Conservation (phyloP, 2,888 invertebrate species). For the Zele albiditarsus region DNA sequence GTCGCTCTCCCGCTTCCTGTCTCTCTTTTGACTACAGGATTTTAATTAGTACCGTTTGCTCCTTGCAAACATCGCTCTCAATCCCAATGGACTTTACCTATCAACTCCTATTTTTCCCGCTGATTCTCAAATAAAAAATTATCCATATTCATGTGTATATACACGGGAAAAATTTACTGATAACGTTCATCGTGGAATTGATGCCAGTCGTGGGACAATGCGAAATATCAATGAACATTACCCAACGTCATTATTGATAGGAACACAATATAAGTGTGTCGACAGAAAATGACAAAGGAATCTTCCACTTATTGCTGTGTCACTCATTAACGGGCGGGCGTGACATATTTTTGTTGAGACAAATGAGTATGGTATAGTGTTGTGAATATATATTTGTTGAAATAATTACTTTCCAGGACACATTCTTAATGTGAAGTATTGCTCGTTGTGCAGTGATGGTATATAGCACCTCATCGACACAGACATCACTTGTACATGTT, state of each 20-base stretch:
- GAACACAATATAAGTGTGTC: conserved; percentile 9
- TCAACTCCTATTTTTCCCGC: conserved; percentile 32
- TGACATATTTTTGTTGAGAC: conserved; percentile 62
- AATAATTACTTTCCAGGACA: conserved; percentile 67
- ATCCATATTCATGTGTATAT: conserved; percentile 16
- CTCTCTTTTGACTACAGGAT: conserved; percentile 61
- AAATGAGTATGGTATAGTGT: conserved; percentile 70
- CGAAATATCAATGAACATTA: too few relatives aligned
- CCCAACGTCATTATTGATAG: conserved; percentile 37
- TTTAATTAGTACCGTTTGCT: conserved; percentile 72
- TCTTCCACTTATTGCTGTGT: conserved; percentile 56
- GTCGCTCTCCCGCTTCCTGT: conserved; percentile 29
- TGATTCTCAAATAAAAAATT: conserved; percentile 53
- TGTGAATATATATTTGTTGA: conserved; percentile 66
- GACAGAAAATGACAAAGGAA: conserved; percentile 51
- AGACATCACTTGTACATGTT: neutral
- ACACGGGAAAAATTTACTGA: neutral
- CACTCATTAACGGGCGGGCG: conserved; percentile 54
- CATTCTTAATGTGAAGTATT: conserved; percentile 71
- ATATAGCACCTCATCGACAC: conserved; percentile 44
- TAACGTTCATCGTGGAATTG: too few relatives aligned
- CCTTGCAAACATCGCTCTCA: conserved; percentile 66
- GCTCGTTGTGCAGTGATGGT: conserved; percentile 51
- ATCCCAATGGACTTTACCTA: conserved; percentile 55
- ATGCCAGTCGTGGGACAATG: too few relatives aligned